Percentiles rank a stretch among this genome's conserved stretches.
phyloP scores from a whole-genome alignment of 2,113 vertebrate genomes.

The Aptenodytes patagonicus region DNA sequence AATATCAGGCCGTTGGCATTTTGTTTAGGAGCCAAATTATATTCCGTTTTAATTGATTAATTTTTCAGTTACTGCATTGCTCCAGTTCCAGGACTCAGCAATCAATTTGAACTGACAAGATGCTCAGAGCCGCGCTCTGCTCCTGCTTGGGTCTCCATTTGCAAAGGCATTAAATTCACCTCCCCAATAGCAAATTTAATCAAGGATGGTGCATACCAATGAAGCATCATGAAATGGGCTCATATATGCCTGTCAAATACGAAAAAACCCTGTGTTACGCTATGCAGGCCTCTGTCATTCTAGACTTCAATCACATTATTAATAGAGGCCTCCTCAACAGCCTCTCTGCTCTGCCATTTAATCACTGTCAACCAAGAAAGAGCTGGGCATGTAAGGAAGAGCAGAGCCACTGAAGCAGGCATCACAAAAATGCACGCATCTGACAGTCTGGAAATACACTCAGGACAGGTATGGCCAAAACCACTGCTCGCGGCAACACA shows the following conservation, averaged over 20 bases:
- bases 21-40: constrained; percentile 42
- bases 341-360: not conserved
- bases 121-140: not conserved
- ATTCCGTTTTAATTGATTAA: constrained; percentile 37
- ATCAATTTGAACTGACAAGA: constrained; percentile 50
- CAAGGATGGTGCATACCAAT: constrained; percentile 16
- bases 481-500: not conserved
- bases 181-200: constrained; percentile 14
- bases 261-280: not conserved
- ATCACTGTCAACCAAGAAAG: not conserved
- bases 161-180: constrained; percentile 21
- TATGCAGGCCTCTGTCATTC: not conserved
- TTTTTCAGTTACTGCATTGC: constrained; percentile 39
- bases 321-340: not conserved
- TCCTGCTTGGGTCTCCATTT: not conserved
- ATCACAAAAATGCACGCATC: not conserved
- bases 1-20: not conserved
- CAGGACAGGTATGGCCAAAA: not conserved
- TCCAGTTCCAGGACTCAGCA: constrained; percentile 30
- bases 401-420: not conserved
- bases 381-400: not conserved
- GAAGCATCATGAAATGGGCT: not conserved
- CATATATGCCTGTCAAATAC: constrained; percentile 3
- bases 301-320: not conserved
- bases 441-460: not conserved